phyloP scores from a whole-genome alignment of 2,797 vertebrate species.

The Dermochelys coriacea region DNA sequence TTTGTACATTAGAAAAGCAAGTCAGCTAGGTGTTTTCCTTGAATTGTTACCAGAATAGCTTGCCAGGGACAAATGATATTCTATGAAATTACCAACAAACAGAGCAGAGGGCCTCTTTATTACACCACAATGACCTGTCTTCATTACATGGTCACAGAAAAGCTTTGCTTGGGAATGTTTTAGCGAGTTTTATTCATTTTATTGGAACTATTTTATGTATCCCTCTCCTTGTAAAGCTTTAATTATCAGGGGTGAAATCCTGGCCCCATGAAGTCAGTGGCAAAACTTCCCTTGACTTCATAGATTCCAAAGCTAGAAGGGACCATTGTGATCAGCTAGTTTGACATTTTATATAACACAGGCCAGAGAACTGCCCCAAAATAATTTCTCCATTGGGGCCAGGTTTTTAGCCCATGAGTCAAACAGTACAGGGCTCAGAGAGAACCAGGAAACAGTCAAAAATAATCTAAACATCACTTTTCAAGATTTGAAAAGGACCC shows the following conservation, averaged over 20 bases:
- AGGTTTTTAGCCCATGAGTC: not conserved
- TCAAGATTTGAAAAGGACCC: not conserved
- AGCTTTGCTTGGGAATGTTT: not conserved
- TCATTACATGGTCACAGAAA: not conserved
- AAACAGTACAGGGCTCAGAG: not conserved
- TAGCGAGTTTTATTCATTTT: rapidly evolving
- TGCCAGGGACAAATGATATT: not conserved
- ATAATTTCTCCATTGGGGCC: not conserved
- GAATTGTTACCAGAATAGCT: not conserved
- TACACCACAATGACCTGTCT: not conserved
- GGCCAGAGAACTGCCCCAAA: not conserved
- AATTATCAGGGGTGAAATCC: not conserved
- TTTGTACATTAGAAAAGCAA: too few species aligned
- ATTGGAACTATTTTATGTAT: rapidly evolving
- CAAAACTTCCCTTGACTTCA: not conserved
- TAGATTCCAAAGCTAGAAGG: not conserved
- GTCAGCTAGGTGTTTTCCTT: not conserved
- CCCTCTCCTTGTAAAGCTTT: not conserved
- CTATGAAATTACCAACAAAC: not conserved
- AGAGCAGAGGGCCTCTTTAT: not conserved
- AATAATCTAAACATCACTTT: not conserved
- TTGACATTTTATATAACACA: not conserved
- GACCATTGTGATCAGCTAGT: not conserved
- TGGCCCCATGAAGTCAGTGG: not conserved
- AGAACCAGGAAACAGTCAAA: not conserved